Evolutionary conservation across 2,888 invertebrate species (phyloP).

Genomic region (Phymatocera aterrima): DNA sequence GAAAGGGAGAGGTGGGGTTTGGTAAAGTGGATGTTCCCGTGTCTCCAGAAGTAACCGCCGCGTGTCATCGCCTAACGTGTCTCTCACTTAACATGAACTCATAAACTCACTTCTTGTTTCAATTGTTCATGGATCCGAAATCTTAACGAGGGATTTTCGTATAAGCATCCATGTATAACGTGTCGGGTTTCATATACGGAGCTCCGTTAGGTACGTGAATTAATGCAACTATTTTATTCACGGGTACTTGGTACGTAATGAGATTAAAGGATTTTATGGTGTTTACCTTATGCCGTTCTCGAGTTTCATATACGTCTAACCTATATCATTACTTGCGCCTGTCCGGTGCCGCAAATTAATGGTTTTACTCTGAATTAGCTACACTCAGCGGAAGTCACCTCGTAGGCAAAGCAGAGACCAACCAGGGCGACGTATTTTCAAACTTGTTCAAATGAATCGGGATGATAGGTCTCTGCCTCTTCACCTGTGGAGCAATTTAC

Average conservation of each 20-base stretch:
- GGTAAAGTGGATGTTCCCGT: constrained; percentile 36
- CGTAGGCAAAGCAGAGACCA: too few relatives aligned
- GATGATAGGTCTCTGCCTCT: too few relatives aligned
- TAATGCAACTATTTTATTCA: background rate
- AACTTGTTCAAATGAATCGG: too few relatives aligned
- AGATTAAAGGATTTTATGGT: constrained; percentile 11
- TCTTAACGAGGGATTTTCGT: background rate
- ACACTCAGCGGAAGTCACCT: too few relatives aligned
- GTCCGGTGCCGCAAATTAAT: background rate
- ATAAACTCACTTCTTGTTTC: constrained; percentile 19
- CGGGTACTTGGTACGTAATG: background rate
- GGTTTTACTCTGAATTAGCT: too few relatives aligned
- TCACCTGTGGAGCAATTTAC: too few relatives aligned
- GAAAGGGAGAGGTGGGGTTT: background rate
- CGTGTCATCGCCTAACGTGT: constrained; percentile 18
- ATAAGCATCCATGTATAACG: background rate
- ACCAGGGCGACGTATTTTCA: too few relatives aligned
- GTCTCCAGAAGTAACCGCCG: constrained; percentile 11
- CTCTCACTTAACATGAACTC: background rate
- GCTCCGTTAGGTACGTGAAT: background rate
- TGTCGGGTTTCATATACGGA: background rate
- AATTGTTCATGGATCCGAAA: constrained; percentile 26
- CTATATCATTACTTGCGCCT: background rate
- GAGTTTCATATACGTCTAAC: constrained; percentile 20
- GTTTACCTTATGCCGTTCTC: background rate